Evolutionary conservation across 2,797 vertebrate species (phyloP).

Genomic region (Microhierax caerulescens): DNA sequence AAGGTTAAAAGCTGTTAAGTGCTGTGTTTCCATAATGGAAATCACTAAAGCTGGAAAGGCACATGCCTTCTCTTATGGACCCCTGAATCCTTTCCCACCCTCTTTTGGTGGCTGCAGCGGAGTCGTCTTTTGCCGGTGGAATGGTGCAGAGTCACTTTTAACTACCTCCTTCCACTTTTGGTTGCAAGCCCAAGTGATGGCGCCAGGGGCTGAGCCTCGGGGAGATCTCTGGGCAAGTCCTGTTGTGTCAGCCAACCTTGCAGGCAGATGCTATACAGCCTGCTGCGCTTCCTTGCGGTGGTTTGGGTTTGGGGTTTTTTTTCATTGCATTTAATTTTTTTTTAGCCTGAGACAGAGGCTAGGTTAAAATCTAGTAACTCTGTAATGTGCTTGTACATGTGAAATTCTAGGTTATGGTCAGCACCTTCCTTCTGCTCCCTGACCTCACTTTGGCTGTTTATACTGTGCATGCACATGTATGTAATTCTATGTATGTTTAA

Average conservation of each 20-base stretch:
- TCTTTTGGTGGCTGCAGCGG: slow-evolving; percentile 49
- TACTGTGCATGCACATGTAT: neutral
- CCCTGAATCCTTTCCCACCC: slow-evolving; percentile 52
- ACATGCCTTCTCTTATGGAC: slow-evolving; percentile 4
- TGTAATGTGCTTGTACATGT: neutral
- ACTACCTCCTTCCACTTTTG: slow-evolving; percentile 74
- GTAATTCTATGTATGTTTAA: neutral
- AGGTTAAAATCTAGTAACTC: slow-evolving; percentile 26
- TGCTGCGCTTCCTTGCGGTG: slow-evolving; percentile 32
- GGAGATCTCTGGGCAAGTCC: slow-evolving; percentile 55
- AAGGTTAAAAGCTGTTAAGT: slow-evolving; percentile 1
- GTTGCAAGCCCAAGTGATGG: slow-evolving; percentile 74
- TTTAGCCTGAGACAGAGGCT: slow-evolving; percentile 14
- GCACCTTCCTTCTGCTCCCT: neutral
- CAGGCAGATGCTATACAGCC: slow-evolving; percentile 56
- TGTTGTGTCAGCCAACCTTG: slow-evolving; percentile 34
- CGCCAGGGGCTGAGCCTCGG: slow-evolving; percentile 75
- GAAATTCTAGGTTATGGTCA: neutral
- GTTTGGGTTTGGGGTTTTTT: neutral
- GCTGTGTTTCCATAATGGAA: slow-evolving; percentile 21
- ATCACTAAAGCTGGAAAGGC: slow-evolving; percentile 6
- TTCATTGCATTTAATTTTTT: slow-evolving; percentile 12
- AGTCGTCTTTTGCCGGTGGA: slow-evolving; percentile 28
- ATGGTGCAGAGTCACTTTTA: slow-evolving; percentile 62
- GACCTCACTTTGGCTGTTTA: neutral